Percentiles rank a stretch among this genome's conserved stretches.
Conservation (phyloP, 2,797 vertebrate genomes). For the Poeciliopsis gracilis region DNA sequence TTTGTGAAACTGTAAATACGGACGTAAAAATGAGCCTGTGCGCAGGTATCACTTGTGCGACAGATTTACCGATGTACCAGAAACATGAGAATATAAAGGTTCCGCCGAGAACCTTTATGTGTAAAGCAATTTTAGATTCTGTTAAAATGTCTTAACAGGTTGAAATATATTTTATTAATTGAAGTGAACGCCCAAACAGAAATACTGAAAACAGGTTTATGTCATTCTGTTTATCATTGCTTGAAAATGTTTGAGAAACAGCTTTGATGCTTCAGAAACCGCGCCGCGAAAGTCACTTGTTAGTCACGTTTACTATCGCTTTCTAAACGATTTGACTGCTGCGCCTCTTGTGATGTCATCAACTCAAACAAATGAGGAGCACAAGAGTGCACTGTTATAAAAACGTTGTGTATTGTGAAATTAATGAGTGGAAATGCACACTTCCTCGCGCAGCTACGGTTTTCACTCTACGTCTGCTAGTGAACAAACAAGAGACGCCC, state of each 20-base stretch:
- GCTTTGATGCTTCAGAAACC: neutral
- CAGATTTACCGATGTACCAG: too few relatives aligned
- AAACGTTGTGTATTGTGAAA: neutral
- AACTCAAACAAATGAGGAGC: neutral
- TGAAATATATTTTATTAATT: too few relatives aligned
- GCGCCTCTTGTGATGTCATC: neutral
- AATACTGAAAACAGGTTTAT: neutral
- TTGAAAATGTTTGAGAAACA: neutral
- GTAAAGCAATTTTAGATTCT: too few relatives aligned
- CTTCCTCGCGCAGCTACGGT: neutral
- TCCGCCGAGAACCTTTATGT: too few relatives aligned
- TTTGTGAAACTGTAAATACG: too few relatives aligned
- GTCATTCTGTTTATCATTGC: neutral
- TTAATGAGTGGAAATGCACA: neutral
- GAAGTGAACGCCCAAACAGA: neutral
- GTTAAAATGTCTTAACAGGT: too few relatives aligned
- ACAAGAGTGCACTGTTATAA: neutral
- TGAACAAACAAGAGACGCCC: constrained; percentile 20
- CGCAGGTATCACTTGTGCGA: too few relatives aligned
- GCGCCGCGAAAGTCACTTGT: neutral
- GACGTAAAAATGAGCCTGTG: too few relatives aligned
- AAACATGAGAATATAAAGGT: too few relatives aligned
- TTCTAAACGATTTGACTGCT: neutral
- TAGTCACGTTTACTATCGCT: neutral
- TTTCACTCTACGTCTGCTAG: neutral